phyloP scores from a whole-genome alignment of 2,888 invertebrate genomes.

The Herminia tarsipennalis region DNA sequence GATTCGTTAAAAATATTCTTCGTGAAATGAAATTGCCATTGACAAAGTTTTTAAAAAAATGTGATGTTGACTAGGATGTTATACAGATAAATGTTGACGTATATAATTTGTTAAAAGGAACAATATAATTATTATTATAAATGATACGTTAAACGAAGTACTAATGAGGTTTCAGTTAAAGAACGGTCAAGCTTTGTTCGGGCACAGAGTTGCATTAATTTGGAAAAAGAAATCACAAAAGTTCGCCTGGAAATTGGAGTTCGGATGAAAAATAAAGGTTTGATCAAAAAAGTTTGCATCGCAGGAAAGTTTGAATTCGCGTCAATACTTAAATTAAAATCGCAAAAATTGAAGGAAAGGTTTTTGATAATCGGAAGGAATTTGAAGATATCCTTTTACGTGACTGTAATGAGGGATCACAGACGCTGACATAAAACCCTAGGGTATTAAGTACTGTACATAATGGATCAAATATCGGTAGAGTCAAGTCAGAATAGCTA shows the following conservation, averaged over 20 bases:
- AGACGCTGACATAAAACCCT: conserved; percentile 61
- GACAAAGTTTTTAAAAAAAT: conserved; percentile 67
- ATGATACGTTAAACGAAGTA: conserved; percentile 52
- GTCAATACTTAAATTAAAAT: conserved; percentile 22
- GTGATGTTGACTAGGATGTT: conserved; percentile 81
- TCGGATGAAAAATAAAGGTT: conserved; percentile 15
- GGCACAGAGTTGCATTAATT: conserved; percentile 22
- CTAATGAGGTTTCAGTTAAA: conserved; percentile 46
- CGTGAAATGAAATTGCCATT: conserved; percentile 34
- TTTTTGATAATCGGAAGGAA: conserved; percentile 26
- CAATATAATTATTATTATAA: conserved; percentile 53
- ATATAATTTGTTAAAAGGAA: conserved; percentile 77
- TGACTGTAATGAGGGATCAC: conserved; percentile 75
- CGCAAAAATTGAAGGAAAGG: conserved; percentile 15
- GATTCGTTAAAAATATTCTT: background rate
- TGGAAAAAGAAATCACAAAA: conserved; percentile 12
- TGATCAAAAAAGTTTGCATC: conserved; percentile 23
- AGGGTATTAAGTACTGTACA: conserved; percentile 70
- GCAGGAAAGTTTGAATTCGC: conserved; percentile 13
- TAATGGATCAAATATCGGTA: conserved; percentile 73
- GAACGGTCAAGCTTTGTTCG: conserved; percentile 16
- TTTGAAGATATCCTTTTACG: conserved; percentile 62
- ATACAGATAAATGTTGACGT: conserved; percentile 73
- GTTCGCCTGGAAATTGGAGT: conserved; percentile 15
- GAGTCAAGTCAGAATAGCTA: conserved; percentile 54